Evolutionary conservation across 2,113 vertebrate species (phyloP), one percentile per base, ranked within the genome.

Genomic region (Urocynchramus pylzowi): DNA sequence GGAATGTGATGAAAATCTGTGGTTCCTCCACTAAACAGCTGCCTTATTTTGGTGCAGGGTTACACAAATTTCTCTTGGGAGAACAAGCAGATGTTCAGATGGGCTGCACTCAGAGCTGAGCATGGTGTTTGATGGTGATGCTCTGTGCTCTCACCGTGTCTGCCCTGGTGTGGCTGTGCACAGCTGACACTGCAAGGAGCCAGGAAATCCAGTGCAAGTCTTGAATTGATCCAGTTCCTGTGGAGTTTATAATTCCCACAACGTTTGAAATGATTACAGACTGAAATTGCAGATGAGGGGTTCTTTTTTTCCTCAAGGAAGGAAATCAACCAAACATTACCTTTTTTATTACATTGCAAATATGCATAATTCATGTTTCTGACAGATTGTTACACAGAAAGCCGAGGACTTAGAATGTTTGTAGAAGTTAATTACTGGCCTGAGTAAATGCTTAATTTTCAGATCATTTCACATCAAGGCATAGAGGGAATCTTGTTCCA

Each of bases 371-470:
- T 75, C 59, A 49, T 84, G 68, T 87, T 88, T 71, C 76, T 92
- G 57, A 15, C 47, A n/a, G 24, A 19, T 59, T 47, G 20, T 82
- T 69, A 23, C 41, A 49, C 7, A 47, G 76, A 61, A 68, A 84
- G 33, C 42, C 21, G 16, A 63, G 39, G 31, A 69, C 76, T 91
- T 49, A 56, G 80, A 89, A 85, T 54, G 18, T 88, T 88, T 89
- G 15, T 71, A 10, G 54, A 91, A 84, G 35, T 80, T 89, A 84
- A 85, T 95, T 82, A 80, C 90, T 82, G 80, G 33, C 73, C 91
- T 84, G 61, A 78, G 47, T 35, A 87, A 93, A 94, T n/a, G n/a
- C 52, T 68, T 92, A 19, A 35, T 78, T 96, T 85, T 85, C 47
- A 85, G 67, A 41, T 69, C 8, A 33, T 70, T 84, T 67, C 50